Base-by-base conservation (phyloP, 2,113 vertebrate genomes). In the Channa maculata region DNA sequence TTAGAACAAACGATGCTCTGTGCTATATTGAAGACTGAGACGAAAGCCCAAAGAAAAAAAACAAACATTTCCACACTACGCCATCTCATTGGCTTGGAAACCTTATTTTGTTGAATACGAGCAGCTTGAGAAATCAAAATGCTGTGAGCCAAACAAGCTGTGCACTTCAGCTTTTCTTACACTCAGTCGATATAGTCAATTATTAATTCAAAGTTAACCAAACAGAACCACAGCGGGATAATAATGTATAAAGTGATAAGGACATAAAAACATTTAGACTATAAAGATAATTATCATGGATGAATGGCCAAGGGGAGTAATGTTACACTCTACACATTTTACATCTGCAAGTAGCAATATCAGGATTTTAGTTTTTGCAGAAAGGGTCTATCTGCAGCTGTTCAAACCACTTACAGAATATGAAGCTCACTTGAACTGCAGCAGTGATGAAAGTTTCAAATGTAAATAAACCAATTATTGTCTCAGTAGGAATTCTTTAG, bases 1-100 rank as follows among this genome's bases (percentile, higher is more conserved):
- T 24, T 24, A 76, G 45, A 76, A 80, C 57, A 68, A 79, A 62
- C 15, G 24, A 63, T 59, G 45, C 46, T 76, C 34, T 70, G 3
- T 62, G 45, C 33, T 46, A 54, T 66, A 54, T 37, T 9, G 70
- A 82, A 43, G 43, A 50, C 46, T 46, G 48, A 64, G 65, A 41
- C 68, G 37, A 11, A 24, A 67, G 74, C 54, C 57, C 24, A 24
- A 24, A 24, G 1, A 24, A 24, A 24, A 1, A 1, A 24, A 0
- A 65, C n/a, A 79, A 68, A 65, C 15, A 13, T 45, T 67, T 50
- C 55, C 43, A 54, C 39, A 41, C 57, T 61, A 51, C 14, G 6
- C 12, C 7, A 41, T 63, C 8, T 76, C 60, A 79, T 51, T 58
- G 71, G 53, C 62, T 41, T n/a, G 53, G 38, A 55, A 61, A 76